Evolutionary conservation across 2,113 vertebrate genomes (phyloP), one percentile per base, ranked within the genome.

Genomic region (Leucoraja erinaceus): DNA sequence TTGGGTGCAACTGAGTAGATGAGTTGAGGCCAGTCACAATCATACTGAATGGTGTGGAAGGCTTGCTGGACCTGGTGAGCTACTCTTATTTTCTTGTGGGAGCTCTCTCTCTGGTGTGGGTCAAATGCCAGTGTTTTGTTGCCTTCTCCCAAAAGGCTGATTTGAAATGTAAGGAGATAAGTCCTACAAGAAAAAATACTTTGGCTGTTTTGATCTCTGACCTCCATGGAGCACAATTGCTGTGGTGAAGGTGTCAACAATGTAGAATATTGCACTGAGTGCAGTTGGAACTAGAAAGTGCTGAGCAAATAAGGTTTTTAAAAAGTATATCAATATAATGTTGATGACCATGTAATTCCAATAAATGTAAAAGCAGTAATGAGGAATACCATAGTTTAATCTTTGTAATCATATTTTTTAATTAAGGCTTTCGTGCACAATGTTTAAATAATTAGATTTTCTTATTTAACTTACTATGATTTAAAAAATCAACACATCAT

Each of bases 401-500:
- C 25, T 86, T 31, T 88, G 59, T 63, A 77, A 33, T 31, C 63
- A 31, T 88, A 72, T 72, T 18, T 83, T 61, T 11, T 31, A 88
- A 61, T 86, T 16, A 86, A 63, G 56, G 6, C 10, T 88, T 88
- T 88, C 9, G 31, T 88, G 56, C 83, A 47, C 38, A 33, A 10
- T 63, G n/a, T 88, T 88, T 18, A 63, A 88, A 88, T n/a, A 31
- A 63, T 86, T 86, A 63, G 28, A n/a, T 14, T 18, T 88, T 88
- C 56, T 86, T 61, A 31, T 59, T 63, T 88, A 33, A 63, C 59
- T 31, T 66, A n/a, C 10, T 6, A 0, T 61, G 81, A 84, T 84
- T 86, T 38, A 18, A 16, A 86, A 83, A 61, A 28, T 2, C 22
- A 59, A 59, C 54, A 28, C 59, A 31, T 86, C 4, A 66, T 88